Conservation (phyloP, 92 coral and sea anemone genomes). For the Porites rus region DNA sequence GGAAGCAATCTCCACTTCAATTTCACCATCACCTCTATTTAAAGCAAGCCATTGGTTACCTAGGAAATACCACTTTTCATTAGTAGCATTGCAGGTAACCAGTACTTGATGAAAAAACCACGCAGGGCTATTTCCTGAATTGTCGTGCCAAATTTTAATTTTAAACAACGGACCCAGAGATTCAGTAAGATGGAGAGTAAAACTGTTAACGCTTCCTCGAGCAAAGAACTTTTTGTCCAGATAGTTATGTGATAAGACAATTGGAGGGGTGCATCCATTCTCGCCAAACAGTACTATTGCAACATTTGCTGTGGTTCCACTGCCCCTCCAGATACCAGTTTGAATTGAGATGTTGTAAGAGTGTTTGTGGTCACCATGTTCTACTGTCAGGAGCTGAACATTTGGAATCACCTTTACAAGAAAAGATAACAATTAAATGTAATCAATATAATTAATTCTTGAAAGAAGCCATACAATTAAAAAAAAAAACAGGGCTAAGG, state of each 20-base stretch:
- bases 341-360: slow-evolving; percentile 79
- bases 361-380: slow-evolving; percentile 49
- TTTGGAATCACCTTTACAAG: slow-evolving; percentile 77
- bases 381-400: slow-evolving; percentile 62
- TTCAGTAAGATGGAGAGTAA: slow-evolving; percentile 69
- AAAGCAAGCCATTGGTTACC: slow-evolving; percentile 90
- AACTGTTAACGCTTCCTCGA: slow-evolving; percentile 86
- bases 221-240: slow-evolving; percentile 74
- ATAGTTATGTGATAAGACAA: slow-evolving; percentile 64
- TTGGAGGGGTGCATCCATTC: slow-evolving; percentile 69
- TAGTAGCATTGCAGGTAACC: slow-evolving; percentile 61
- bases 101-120: slow-evolving; percentile 86
- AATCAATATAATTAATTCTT: no score
- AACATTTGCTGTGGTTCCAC: slow-evolving; percentile 89
- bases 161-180: slow-evolving; percentile 71
- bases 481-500: no score
- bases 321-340: slow-evolving; percentile 88
- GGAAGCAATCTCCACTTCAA: slow-evolving; percentile 67
- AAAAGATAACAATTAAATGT: background rate
- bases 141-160: slow-evolving; percentile 88
- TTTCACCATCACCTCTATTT: slow-evolving; percentile 77
- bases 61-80: slow-evolving; percentile 71
- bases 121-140: slow-evolving; percentile 80
- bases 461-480: no score
- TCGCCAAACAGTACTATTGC: slow-evolving; percentile 82